These are phyloP conservation scores for Spinus pinus DNA, from an alignment of 2,797 vertebrate species.

Conservation along the genomic window DNA sequence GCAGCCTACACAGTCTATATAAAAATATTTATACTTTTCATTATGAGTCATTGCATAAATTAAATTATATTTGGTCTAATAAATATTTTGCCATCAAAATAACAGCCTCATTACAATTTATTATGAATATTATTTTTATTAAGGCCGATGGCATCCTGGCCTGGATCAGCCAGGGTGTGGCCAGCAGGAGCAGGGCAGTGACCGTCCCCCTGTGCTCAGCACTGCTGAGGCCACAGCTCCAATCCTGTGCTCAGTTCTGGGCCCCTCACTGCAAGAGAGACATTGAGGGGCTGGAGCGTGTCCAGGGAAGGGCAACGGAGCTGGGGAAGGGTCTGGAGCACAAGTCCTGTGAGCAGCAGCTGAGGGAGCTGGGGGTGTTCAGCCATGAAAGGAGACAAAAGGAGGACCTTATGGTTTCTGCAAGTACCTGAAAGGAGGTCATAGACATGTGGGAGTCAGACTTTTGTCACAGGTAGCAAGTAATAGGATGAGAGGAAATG, in stretches of 20 bases:
- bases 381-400: not conserved
- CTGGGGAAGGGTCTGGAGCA: not conserved
- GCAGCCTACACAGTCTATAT: not conserved
- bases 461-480: not conserved
- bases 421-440: not conserved
- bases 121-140: slow-evolving; percentile 14
- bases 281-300: not conserved
- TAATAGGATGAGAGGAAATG: not conserved
- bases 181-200: not conserved
- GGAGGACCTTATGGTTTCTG: not conserved
- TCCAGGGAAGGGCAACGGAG: not conserved
- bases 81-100: slow-evolving; percentile 2
- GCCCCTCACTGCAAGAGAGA: not conserved
- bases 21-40: not conserved
- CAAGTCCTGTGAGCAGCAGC: not conserved
- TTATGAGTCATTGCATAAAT: not conserved
- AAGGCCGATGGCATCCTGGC: not conserved
- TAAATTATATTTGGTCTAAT: not conserved
- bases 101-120: not conserved
- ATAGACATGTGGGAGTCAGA: rapidly evolving
- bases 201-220: not conserved
- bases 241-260: not conserved
- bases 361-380: not conserved
- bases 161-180: not conserved
- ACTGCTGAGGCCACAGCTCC: not conserved